These are phyloP conservation scores for Germaria angustata DNA, from an alignment of 2,888 invertebrate genomes.

Conservation along the genomic window DNA sequence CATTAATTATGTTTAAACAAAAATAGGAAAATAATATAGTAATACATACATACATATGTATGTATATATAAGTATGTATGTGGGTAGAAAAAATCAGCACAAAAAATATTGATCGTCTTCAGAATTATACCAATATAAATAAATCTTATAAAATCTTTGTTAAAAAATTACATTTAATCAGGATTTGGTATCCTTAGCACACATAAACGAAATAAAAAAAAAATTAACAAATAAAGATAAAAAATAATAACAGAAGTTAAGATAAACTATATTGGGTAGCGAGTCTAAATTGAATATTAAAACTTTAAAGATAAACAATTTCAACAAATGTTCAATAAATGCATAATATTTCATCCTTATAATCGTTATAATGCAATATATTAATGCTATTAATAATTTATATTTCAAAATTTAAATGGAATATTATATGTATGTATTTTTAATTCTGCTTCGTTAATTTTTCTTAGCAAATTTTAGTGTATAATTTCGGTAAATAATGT, in stretches of 20 bases:
- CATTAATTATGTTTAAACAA: constrained; percentile 31
- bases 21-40: constrained; percentile 36
- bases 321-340: constrained; percentile 11
- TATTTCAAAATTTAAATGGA: constrained; percentile 90
- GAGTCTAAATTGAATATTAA: not conserved
- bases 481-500: constrained; percentile 24
- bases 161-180: not conserved
- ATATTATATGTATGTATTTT: constrained; percentile 23
- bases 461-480: too few species aligned
- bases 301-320: not conserved
- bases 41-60: not conserved
- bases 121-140: not conserved
- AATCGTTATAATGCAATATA: constrained; percentile 16
- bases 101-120: not conserved
- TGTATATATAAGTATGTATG: not conserved
- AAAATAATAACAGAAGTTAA: not conserved
- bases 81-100: constrained; percentile 38
- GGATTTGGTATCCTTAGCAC: not conserved
- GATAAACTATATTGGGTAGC: not conserved
- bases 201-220: not conserved
- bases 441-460: not conserved
- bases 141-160: not conserved
- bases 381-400: constrained; percentile 17
- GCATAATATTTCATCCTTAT: constrained; percentile 20
- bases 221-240: not conserved